Conservation (phyloP, 1,140 invertebrate genomes). For the Drosophila teissieri region DNA sequence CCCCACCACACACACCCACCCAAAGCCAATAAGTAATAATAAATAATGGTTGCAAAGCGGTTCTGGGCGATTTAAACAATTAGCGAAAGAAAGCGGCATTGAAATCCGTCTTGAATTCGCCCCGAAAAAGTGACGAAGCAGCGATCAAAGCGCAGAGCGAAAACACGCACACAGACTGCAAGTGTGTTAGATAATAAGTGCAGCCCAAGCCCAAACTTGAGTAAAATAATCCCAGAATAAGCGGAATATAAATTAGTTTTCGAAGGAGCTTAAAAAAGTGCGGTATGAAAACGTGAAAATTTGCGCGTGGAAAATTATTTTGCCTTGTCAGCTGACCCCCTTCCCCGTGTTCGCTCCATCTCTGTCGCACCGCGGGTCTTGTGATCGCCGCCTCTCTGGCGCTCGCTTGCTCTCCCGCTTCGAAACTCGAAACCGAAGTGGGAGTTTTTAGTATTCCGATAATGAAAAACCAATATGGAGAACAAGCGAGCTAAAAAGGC, state of each 20-base stretch:
- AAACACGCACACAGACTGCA: conserved; percentile 28
- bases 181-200: conserved; percentile 67
- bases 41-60: conserved; percentile 11
- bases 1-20: not conserved
- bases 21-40: conserved; percentile 16
- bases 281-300: conserved; percentile 31
- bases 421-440: conserved; percentile 19
- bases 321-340: conserved; percentile 72
- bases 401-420: conserved; percentile 2
- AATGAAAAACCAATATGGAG: conserved; percentile 66
- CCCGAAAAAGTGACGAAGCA: conserved; percentile 58
- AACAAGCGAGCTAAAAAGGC: conserved; percentile 10
- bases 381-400: conserved; percentile 48
- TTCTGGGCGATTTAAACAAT: not conserved
- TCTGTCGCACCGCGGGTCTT: conserved; percentile 47
- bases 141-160: conserved; percentile 27
- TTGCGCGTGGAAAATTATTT: conserved; percentile 52
- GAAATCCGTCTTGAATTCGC: conserved; percentile 14
- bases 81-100: conserved; percentile 4
- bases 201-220: conserved; percentile 10
- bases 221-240: not conserved
- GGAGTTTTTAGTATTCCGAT: not conserved
- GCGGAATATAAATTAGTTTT: not conserved
- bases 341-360: conserved; percentile 31
- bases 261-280: conserved; percentile 42